Evolutionary conservation across 2,888 invertebrate species (phyloP).

Genomic region (Desoria tigrina): DNA sequence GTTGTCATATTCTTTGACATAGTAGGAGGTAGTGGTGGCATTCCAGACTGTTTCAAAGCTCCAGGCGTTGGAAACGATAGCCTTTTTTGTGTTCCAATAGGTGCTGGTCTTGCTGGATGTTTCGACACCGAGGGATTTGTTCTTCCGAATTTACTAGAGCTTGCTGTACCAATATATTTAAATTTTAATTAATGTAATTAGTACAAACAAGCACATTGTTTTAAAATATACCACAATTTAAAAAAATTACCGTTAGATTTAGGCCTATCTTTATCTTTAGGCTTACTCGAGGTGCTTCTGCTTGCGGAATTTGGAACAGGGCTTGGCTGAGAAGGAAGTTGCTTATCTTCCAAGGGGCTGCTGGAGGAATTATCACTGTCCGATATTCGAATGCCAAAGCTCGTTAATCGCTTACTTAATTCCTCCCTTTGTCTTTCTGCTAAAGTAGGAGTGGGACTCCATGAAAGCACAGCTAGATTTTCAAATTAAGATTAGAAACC

Average conservation of each 20-base stretch:
- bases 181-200: no score
- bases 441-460: conserved; percentile 80
- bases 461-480: conserved; percentile 54
- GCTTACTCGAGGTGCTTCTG: no score
- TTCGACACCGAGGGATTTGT: no score
- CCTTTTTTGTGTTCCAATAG: conserved; percentile 22
- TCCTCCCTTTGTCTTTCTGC: conserved; percentile 85
- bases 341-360: conserved; percentile 3
- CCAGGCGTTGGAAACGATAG: conserved; percentile 51
- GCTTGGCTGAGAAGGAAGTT: background rate
- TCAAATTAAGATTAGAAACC: background rate
- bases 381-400: conserved; percentile 30
- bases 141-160: no score
- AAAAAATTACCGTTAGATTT: background rate
- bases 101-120: background rate
- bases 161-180: no score
- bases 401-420: conserved; percentile 72
- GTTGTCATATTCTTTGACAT: background rate
- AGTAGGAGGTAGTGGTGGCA: conserved; percentile 46
- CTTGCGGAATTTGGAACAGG: background rate
- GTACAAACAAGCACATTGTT: no score
- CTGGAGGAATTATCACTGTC: conserved; percentile 6
- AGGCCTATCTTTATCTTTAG: background rate
- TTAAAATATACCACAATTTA: no score
- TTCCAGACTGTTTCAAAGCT: conserved; percentile 50